phyloP scores from a whole-genome alignment of 2,888 invertebrate genomes.

The Brenthis daphne region DNA sequence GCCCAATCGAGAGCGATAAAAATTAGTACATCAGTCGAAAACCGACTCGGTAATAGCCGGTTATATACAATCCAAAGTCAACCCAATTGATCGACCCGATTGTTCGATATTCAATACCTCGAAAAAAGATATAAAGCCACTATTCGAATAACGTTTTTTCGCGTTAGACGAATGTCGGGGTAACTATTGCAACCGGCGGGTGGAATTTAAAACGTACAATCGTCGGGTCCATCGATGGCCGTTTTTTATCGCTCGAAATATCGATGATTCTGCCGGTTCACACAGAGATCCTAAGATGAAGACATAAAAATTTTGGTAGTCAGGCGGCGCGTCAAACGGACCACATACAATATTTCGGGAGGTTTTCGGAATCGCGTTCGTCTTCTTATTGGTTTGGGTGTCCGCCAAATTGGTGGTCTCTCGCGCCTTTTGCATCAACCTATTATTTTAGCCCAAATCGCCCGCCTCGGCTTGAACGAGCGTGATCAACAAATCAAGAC shows the following conservation, averaged over 20 bases:
- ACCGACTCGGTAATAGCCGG: conserved; percentile 41
- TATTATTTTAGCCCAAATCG: conserved; percentile 71
- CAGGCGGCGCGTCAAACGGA: conserved; percentile 73
- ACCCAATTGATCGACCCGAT: conserved; percentile 50
- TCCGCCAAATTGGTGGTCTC: conserved; percentile 76
- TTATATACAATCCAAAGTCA: conserved; percentile 60
- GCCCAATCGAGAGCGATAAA: conserved; percentile 74
- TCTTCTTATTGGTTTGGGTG: conserved; percentile 59
- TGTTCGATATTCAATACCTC: conserved; percentile 54
- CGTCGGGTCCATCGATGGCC: conserved; percentile 61
- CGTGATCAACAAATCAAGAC: conserved; percentile 75
- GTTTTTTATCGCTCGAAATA: conserved; percentile 53
- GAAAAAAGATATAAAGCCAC: conserved; percentile 63
- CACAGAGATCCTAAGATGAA: conserved; percentile 67
- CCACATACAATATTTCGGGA: conserved; percentile 75
- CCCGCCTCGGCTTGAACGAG: conserved; percentile 63
- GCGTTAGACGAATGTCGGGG: conserved; percentile 71
- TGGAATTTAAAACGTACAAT: conserved; percentile 67
- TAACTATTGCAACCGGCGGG: conserved; percentile 58
- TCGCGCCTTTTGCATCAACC: conserved; percentile 74
- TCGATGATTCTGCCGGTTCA: conserved; percentile 61
- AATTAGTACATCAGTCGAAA: conserved; percentile 73
- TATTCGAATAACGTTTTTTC: conserved; percentile 69
- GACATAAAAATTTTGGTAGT: conserved; percentile 77
- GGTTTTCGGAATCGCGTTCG: conserved; percentile 59